phyloP scores from a whole-genome alignment of 92 coral and sea anemone genomes.

The Palythoa grandiflora region DNA sequence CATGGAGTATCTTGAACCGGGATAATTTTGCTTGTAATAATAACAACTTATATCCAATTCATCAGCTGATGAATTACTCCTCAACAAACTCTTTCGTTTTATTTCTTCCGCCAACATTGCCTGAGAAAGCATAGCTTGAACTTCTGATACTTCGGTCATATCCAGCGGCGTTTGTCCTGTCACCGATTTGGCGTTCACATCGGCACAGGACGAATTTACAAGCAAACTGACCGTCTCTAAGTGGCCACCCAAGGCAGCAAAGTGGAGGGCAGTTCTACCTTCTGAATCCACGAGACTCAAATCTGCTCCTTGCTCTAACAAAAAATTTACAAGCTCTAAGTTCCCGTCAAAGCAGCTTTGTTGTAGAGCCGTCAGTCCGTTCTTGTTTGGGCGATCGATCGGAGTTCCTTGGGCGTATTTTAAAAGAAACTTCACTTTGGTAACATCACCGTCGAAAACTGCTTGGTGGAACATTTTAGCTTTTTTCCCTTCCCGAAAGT shows the following conservation, averaged over 20 bases:
- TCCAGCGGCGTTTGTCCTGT: conserved; percentile 86
- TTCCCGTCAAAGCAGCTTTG: conserved; percentile 90
- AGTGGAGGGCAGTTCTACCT: conserved; percentile 90
- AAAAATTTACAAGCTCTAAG: conserved; percentile 82
- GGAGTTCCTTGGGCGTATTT: conserved; percentile 92
- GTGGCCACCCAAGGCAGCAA: conserved; percentile 88
- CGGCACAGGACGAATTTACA: conserved; percentile 92
- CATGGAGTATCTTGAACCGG: conserved; percentile 88
- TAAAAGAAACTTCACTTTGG: conserved; percentile 89
- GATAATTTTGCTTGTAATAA: conserved; percentile 74
- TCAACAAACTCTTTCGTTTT: conserved; percentile 69
- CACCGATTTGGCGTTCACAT: conserved; percentile 83
- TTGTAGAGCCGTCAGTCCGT: conserved; percentile 91
- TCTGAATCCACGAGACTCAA: conserved; percentile 76
- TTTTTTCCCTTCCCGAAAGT: background rate
- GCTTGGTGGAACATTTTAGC: conserved; percentile 89
- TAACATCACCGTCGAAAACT: conserved; percentile 93
- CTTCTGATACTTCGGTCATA: conserved; percentile 78
- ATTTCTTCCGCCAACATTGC: conserved; percentile 86
- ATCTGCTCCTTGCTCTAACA: conserved; percentile 94
- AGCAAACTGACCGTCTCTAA: conserved; percentile 84
- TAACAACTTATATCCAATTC: conserved; percentile 68
- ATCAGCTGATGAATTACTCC: conserved; percentile 45
- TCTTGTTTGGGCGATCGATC: conserved; percentile 82
- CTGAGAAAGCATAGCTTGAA: conserved; percentile 82